Conservation (phyloP, 35 echinoderm and acorn worm species). For the Holothuria glaberrima region DNA sequence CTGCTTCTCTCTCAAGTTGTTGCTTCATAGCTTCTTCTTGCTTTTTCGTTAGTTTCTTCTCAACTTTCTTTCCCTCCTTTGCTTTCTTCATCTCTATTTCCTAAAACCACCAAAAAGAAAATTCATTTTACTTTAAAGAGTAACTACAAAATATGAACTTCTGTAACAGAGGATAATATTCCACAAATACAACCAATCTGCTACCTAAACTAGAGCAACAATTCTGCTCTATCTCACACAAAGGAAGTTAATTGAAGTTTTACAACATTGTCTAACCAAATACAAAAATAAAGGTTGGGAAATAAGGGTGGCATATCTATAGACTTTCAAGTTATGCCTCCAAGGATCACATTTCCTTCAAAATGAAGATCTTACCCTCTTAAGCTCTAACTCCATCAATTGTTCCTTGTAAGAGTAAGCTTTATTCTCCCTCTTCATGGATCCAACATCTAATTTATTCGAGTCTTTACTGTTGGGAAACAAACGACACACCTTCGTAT, state of each 20-base stretch:
- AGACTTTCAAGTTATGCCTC: no score
- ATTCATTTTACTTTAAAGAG: not conserved
- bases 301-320: no score
- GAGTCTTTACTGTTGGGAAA: not conserved
- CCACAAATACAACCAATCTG: no score
- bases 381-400: constrained; percentile 82
- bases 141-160: no score
- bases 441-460: not conserved
- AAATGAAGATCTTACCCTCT: constrained; percentile 83
- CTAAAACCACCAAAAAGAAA: constrained; percentile 23
- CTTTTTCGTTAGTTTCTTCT: constrained; percentile 92
- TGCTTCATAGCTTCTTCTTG: constrained; percentile 83
- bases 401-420: constrained; percentile 92
- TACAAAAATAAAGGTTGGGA: no score
- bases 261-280: no score
- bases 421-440: constrained; percentile 91
- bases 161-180: no score
- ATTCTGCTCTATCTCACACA: no score
- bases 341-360: no score
- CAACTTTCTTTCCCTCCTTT: constrained; percentile 77
- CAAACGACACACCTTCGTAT: not conserved
- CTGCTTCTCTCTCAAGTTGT: constrained; percentile 74
- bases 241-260: no score
- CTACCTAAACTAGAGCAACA: no score
- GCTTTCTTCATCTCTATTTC: constrained; percentile 81